Conservation (phyloP, 1,140 invertebrate genomes). For the Stegodyphus mimosarum region DNA sequence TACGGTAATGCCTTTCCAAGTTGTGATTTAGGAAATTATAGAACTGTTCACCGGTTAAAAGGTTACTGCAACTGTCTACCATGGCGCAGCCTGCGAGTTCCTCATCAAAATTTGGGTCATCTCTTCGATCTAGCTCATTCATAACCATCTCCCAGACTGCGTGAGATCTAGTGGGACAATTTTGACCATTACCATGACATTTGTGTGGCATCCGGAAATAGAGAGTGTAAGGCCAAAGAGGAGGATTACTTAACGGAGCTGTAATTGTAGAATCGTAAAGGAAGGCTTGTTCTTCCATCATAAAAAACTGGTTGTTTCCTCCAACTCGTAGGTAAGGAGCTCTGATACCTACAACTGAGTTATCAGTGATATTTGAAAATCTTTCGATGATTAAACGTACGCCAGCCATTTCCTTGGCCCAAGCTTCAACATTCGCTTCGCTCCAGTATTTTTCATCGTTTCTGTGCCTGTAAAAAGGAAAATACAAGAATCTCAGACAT, state of each 20-base stretch:
- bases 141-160: conserved; percentile 99
- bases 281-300: conserved; percentile 98
- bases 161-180: conserved; percentile 87
- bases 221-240: conserved; percentile 97
- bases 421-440: conserved; percentile 90
- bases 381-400: conserved; percentile 93
- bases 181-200: conserved; percentile 90
- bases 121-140: conserved; percentile 92
- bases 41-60: conserved; percentile 91
- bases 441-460: conserved; percentile 95
- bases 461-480: conserved; percentile 77
- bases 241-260: conserved; percentile 89
- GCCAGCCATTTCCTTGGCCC: conserved; percentile 97
- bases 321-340: conserved; percentile 93
- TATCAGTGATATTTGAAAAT: conserved; percentile 92
- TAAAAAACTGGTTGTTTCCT: conserved; percentile 96
- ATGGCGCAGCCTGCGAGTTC: conserved; percentile 93
- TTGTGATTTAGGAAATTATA: conserved; percentile 97
- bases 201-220: conserved; percentile 96
- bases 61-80: conserved; percentile 96
- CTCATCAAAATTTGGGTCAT: conserved; percentile 91
- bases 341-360: conserved; percentile 92
- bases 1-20: conserved; percentile 93
- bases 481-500: background rate
- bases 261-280: conserved; percentile 96